Base-by-base conservation (phyloP, 2,888 invertebrate species). In the Pristionchus fissidentatus region DNA sequence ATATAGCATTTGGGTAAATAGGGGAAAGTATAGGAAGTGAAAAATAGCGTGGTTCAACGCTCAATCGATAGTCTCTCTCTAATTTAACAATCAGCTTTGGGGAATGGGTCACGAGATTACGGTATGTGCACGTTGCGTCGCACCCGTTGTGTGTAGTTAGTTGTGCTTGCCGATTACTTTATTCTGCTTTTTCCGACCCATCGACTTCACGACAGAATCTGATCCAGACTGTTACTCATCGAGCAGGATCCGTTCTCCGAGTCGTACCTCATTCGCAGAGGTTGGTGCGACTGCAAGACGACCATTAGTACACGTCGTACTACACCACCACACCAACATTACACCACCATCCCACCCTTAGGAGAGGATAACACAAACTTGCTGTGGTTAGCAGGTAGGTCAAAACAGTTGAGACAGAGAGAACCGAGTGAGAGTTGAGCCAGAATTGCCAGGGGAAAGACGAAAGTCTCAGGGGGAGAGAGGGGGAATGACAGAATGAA, bases 221-320 rank as follows among this genome's bases (percentile, higher is more conserved):
- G 60, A 62, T 81, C 80, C 32, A 55, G 55, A 62, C 80, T 81
- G 80, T 62, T 49, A 41, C 35, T 66, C 32, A 66, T 32, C 5
- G 70, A 38, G 55, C 70, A 70, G 35, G 73, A 41, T 29, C 43
- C 83, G 22, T 26, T 55, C 70, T 83, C 83, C 49, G 83, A 83
- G 73, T 83, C 83, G 73, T 73, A 83, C n/a, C 73, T 57, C 52
- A 83, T 73, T 0, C 83, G 83, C 49, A 83, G 83, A 13, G 83
- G 83, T 35, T 62, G 52, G 35, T 81, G 80, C 29, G 60, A 46
- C 80, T 81, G 80, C 80, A 81, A 81, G 46, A 22, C 46, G 80
- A 32, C 1, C 55, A 81, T 46, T 52, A 79, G 38, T 22, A 49
- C 19, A 46, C 49, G 46, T 46, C 32, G 46, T 46, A 35, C 75